A percentile compares a stretch with the other conserved stretches of the same genome.
phyloP scores from a whole-genome alignment of 2,888 invertebrate species.

The Harpalus rubripes region DNA sequence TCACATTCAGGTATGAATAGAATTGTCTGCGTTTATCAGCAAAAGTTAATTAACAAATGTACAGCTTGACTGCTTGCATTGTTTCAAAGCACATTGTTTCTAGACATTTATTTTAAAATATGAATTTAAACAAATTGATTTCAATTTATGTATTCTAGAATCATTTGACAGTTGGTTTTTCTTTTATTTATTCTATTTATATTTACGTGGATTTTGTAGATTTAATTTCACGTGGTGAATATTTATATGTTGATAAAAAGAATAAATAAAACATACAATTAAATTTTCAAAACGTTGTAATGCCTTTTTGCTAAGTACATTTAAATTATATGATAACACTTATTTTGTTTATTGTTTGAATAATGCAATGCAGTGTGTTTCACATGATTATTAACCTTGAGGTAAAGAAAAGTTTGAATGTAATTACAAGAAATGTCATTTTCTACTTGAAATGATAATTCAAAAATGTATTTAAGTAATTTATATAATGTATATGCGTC shows the following conservation, averaged over 20 bases:
- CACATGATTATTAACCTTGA: conserved; percentile 16
- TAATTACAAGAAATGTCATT: conserved; percentile 9
- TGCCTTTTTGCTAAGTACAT: conserved; percentile 6
- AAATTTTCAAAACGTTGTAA: conserved; percentile 18
- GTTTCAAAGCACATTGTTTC: conserved; percentile 34
- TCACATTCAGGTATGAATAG: conserved; percentile 46
- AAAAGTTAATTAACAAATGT: conserved; percentile 53
- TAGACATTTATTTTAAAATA: conserved; percentile 12
- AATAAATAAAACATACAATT: conserved; percentile 11
- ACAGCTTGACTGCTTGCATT: conserved; percentile 25
- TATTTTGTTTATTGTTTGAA: neutral
- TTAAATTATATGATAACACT: conserved; percentile 31
- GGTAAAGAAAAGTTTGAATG: neutral
- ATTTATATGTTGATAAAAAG: conserved; percentile 31
- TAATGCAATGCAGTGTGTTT: conserved; percentile 2
- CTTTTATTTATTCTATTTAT: neutral
- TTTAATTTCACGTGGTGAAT: conserved; percentile 17
- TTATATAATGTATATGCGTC: neutral
- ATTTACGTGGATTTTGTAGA: neutral
- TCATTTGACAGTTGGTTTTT: neutral
- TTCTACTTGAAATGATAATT: neutral
- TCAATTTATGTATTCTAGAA: conserved; percentile 7
- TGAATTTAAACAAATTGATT: conserved; percentile 38
- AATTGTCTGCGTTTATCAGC: conserved; percentile 13
- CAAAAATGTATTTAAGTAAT: neutral